Evolutionary conservation across 53 echinoderm and acorn worm genomes (phyloP), one percentile per base, ranked within the genome.

Genomic region (Antedon mediterranea): DNA sequence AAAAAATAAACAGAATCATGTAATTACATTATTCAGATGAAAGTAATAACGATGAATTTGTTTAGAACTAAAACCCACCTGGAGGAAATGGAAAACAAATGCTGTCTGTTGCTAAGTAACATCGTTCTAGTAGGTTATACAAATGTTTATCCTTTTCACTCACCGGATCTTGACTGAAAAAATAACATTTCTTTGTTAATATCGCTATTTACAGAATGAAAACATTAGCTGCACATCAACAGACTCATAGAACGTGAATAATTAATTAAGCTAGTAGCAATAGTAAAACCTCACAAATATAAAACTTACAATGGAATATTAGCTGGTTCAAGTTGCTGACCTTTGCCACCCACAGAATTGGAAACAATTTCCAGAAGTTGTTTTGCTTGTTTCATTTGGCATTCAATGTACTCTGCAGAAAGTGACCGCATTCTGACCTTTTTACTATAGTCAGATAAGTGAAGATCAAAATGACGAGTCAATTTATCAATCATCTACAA

Each of bases 331-430:
- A 85, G 41, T 41, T 87, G 74, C 74, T 81, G 20, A 78, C 57
- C 30, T 78, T 81, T 33, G 3, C 82, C 82, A 0, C 93, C 90
- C 30, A 82, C 71, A 76, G 86, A 78, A 43, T 83, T 80, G 71
- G 85, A 37, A 74, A 94, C 76, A 29, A 89, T 28, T 28, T 83
- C 71, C 0, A 91, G 78, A 43, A 91, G 85, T 26, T 74, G 77
- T 44, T 89, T 82, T 42, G 85, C 82, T 42, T 94, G 94, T 82
- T 90, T 89, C 31, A 91, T 78, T 78, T 94, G 94, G 31, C 91
- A 91, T 75, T 72, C 83, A 30, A 87, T 80, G 79, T 87, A 94
- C 83, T 87, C 82, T 4, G 87, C 79, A 23, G 91, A 87, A 26
- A 57, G 57, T 57, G 57, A 57, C 57, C 57, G 57, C 23, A 91